Percentiles rank a stretch among this genome's conserved stretches.
phyloP scores from a whole-genome alignment of 1,140 invertebrate genomes.

The Euwallacea similis region DNA sequence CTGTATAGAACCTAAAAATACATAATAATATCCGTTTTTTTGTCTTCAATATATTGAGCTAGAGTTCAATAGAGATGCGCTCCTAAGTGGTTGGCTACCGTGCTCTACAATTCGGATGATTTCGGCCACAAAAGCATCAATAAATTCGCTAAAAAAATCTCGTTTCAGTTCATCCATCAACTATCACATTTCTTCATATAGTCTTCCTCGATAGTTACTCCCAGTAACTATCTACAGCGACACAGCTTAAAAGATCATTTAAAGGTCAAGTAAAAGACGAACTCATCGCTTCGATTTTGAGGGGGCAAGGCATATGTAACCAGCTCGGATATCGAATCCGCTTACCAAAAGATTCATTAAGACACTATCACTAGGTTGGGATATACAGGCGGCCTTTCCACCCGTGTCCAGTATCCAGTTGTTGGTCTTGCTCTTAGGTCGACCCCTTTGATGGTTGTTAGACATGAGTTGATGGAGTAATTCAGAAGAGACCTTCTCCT shows the following conservation, averaged over 20 bases:
- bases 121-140: too few species aligned
- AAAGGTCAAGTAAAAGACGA: too few species aligned
- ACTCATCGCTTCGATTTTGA: conserved; percentile 52
- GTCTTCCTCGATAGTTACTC: too few species aligned
- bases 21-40: neutral
- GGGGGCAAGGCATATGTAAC: conserved; percentile 81
- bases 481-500: conserved; percentile 53
- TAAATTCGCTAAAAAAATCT: too few species aligned
- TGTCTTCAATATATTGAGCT: neutral
- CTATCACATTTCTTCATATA: too few species aligned
- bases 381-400: conserved; percentile 49
- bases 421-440: conserved; percentile 43
- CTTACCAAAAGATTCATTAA: conserved; percentile 89
- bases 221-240: too few species aligned
- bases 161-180: too few species aligned
- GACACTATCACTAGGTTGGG: conserved; percentile 69
- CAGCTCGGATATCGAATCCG: conserved; percentile 87
- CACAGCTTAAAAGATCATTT: too few species aligned
- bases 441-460: conserved; percentile 50
- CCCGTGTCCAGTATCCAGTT: conserved; percentile 50
- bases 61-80: too few species aligned
- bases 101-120: too few species aligned
- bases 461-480: conserved; percentile 59
- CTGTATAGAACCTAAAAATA: too few species aligned
- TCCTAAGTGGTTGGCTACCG: too few species aligned